Evolutionary conservation across 2,888 invertebrate genomes (phyloP).

Genomic region (Strigamia crassipes): DNA sequence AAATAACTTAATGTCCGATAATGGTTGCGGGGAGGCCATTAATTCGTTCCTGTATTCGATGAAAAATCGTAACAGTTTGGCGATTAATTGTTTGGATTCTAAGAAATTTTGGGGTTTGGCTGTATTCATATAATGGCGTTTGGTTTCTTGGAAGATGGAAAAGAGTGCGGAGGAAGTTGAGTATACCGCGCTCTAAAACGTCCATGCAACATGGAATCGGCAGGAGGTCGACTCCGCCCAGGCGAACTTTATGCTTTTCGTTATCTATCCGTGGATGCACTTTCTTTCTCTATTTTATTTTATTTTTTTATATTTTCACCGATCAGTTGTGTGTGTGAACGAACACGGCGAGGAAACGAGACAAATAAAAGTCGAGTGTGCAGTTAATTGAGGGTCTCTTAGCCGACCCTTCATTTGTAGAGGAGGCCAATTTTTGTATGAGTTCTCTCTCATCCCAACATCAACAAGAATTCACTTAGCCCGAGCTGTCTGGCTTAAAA

Average conservation of each 20-base stretch:
- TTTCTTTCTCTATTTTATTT: background rate
- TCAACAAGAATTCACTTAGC: slow-evolving; percentile 42
- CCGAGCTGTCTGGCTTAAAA: slow-evolving; percentile 32
- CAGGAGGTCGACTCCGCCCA: slow-evolving; percentile 42
- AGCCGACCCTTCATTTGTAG: slow-evolving; percentile 1
- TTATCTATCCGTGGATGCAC: slow-evolving; percentile 25
- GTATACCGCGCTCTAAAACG: background rate
- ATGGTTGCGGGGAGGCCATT: background rate
- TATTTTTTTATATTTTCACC: background rate
- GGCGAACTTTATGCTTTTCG: slow-evolving; percentile 35
- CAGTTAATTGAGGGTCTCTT: slow-evolving; percentile 15
- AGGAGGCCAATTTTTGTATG: background rate
- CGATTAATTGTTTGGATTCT: slow-evolving; percentile 17
- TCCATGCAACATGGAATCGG: slow-evolving; percentile 33
- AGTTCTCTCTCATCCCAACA: slow-evolving; percentile 7
- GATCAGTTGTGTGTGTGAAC: background rate
- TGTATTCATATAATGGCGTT: slow-evolving; percentile 20
- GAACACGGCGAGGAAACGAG: background rate
- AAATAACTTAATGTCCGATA: background rate
- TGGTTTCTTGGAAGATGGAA: background rate
- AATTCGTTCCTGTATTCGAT: slow-evolving; percentile 32
- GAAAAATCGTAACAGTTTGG: slow-evolving; percentile 38
- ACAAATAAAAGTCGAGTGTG: background rate
- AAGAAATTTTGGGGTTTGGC: background rate
- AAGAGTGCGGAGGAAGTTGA: slow-evolving; percentile 2